Evolutionary conservation across 2,797 vertebrate genomes (phyloP), one percentile per base, ranked within the genome.

Genomic region (Artibeus lituratus): DNA sequence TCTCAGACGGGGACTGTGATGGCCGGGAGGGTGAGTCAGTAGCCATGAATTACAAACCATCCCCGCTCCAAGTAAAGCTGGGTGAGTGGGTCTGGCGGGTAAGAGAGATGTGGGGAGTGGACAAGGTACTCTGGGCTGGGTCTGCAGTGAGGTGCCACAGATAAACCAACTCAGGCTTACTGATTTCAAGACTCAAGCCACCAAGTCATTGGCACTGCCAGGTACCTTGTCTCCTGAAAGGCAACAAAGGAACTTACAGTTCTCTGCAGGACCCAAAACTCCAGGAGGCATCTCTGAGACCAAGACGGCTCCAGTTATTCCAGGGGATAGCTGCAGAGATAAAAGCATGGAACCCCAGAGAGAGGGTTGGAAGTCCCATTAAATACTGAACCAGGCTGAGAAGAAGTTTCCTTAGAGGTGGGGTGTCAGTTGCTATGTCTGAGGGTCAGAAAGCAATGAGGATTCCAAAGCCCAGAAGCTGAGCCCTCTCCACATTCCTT

Each of bases 1-100:
- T 99, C 97, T 99, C 99, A 62, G 99, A 99, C 97, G 98, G 98
- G 81, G 99, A 99, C 97, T 98, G 99, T 49, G 99, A 99, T 85
- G 98, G 98, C 0, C 99, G 99, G 97, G 99, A 99, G 98, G 99
- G 99, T 80, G 99, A 99, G 98, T 99, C 99, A 42, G 99, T 99
- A 98, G 98, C 99, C 97, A 99, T 99, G 98, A 99, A 99, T 99
- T 99, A 99, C 98, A 99, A 99, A 98, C 99, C 99, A 32, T 99
- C 99, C 62, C 99, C 99, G 0, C 99, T 99, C 95, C 99, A 99
- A 98, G 99, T 99, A 97, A 99, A 99, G 98, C 99, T 99, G 98
- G 99, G 99, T 99, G 98, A 99, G 99, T 98, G 88, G 96, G 91
- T 98, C 80, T 1, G 84, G 93, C 24, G 84, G 80, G 10, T 93